Evolutionary conservation across 2,888 invertebrate genomes (phyloP).

Genomic region (Drosophila siamana): DNA sequence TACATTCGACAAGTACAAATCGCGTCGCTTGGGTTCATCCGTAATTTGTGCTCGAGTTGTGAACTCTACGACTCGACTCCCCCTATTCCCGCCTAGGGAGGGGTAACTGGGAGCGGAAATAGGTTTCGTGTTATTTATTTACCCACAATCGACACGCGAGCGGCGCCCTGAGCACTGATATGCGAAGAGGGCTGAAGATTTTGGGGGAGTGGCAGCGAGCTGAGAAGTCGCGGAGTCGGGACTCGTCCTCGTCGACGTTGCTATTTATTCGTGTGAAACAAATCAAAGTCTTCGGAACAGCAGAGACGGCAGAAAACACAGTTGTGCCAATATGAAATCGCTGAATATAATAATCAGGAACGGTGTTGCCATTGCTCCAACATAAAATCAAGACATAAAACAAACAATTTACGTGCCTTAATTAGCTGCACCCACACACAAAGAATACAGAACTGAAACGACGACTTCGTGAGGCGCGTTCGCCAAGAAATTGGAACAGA

Average conservation of each 20-base stretch:
- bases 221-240: slow-evolving; percentile 17
- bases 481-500: slow-evolving; percentile 5
- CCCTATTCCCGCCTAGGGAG: not conserved
- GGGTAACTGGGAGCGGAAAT: slow-evolving; percentile 58
- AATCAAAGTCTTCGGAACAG: slow-evolving; percentile 58
- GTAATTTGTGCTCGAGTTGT: slow-evolving; percentile 51
- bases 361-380: slow-evolving; percentile 48
- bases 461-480: slow-evolving; percentile 20
- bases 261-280: slow-evolving; percentile 80
- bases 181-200: slow-evolving; percentile 50
- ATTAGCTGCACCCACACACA: slow-evolving; percentile 60
- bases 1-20: slow-evolving; percentile 73
- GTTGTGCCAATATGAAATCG: slow-evolving; percentile 43
- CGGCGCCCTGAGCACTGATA: slow-evolving; percentile 60
- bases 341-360: slow-evolving; percentile 55
- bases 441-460: slow-evolving; percentile 21
- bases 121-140: slow-evolving; percentile 80
- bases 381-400: slow-evolving; percentile 62
- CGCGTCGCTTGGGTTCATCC: slow-evolving; percentile 52
- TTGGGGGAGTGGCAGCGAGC: not conserved
- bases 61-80: slow-evolving; percentile 38
- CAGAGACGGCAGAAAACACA: slow-evolving; percentile 20
- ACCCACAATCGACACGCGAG: slow-evolving; percentile 79
- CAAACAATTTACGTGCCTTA: slow-evolving; percentile 66
- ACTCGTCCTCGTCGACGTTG: slow-evolving; percentile 50